Evolutionary conservation across 1,140 invertebrate species (phyloP).

Genomic region (Lineus longissimus): DNA sequence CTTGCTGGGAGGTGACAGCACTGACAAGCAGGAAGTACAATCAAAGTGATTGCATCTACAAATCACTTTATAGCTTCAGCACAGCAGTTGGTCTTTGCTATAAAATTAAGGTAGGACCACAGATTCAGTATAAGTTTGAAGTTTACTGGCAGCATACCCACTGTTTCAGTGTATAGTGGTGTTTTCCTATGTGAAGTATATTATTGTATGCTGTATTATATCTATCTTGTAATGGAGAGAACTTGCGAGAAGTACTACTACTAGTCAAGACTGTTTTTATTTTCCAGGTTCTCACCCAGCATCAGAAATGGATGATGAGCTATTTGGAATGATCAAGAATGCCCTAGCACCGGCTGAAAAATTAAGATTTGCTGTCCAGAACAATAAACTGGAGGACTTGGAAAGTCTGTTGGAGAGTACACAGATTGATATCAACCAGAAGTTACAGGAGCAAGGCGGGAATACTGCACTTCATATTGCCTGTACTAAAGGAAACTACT

Average conservation of each 20-base stretch:
- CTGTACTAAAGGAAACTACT: background rate
- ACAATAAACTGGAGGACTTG: background rate
- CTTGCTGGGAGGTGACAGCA: background rate
- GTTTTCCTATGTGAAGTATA: too few species aligned
- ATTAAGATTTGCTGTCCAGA: background rate
- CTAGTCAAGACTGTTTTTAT: background rate
- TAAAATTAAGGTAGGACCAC: too few species aligned
- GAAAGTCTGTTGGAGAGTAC: background rate
- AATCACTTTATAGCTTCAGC: background rate
- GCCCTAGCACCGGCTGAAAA: background rate
- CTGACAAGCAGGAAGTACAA: background rate
- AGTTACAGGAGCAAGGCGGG: background rate
- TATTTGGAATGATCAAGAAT: background rate
- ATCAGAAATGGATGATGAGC: background rate
- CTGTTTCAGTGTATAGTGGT: too few species aligned
- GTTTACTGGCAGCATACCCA: too few species aligned
- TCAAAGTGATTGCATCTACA: background rate
- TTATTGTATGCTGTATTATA: too few species aligned
- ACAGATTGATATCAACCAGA: background rate
- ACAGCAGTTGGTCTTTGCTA: too few species aligned
- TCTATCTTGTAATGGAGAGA: too few species aligned
- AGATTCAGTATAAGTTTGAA: too few species aligned
- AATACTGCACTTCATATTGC: slow-evolving; percentile 1
- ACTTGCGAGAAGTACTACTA: too few species aligned
- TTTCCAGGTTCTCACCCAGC: background rate